phyloP scores from a whole-genome alignment of 2,113 vertebrate species.

The Sclerurus mexicanus region DNA sequence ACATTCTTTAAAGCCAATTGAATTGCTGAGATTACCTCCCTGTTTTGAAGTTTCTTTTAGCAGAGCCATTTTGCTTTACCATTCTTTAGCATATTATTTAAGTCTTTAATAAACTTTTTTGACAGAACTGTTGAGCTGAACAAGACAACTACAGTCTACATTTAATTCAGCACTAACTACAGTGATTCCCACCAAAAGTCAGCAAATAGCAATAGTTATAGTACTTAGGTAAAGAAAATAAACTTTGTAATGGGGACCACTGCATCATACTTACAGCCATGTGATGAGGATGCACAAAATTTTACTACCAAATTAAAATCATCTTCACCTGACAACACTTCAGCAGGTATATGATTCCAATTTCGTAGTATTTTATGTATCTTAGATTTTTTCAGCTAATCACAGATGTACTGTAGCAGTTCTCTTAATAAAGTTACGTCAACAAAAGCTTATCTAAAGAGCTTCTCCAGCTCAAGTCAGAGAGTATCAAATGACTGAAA shows the following conservation, averaged over 20 bases:
- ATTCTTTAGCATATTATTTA: conserved; percentile 62
- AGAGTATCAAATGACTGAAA: conserved; percentile 75
- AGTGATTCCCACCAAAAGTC: conserved; percentile 55
- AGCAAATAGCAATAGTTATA: conserved; percentile 40
- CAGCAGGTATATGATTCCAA: neutral
- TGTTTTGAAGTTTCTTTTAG: conserved; percentile 46
- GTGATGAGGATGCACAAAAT: conserved; percentile 42
- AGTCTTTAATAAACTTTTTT: conserved; percentile 68
- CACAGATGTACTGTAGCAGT: conserved; percentile 61
- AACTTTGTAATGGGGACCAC: conserved; percentile 58
- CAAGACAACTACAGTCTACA: conserved; percentile 67
- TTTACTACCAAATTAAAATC: conserved; percentile 39
- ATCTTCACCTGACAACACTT: neutral
- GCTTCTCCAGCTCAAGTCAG: conserved; percentile 73
- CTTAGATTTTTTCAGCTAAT: conserved; percentile 27
- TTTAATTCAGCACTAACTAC: conserved; percentile 66
- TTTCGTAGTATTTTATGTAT: conserved; percentile 7
- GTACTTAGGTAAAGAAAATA: conserved; percentile 18
- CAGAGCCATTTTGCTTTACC: conserved; percentile 63
- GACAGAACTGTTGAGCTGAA: conserved; percentile 70
- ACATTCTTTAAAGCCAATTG: conserved; percentile 65
- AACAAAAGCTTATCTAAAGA: conserved; percentile 76
- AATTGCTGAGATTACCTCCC: conserved; percentile 50
- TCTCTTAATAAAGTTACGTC: conserved; percentile 68
- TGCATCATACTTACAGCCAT: conserved; percentile 53